Evolutionary conservation across 2,113 vertebrate species (phyloP).

Genomic region (Nerophis lumbriciformis): DNA sequence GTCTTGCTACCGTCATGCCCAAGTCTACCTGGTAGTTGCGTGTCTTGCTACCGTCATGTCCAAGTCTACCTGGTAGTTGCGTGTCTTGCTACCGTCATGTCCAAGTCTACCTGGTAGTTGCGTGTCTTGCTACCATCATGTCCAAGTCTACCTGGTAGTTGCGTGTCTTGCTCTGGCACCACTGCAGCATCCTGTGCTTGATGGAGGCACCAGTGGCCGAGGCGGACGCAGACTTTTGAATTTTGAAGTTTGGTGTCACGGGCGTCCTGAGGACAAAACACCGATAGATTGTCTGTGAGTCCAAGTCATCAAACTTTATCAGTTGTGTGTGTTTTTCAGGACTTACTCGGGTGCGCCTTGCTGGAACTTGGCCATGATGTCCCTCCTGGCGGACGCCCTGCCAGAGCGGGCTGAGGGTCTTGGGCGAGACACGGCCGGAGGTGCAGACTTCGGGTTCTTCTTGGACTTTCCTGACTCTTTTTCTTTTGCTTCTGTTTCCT

Average conservation of each 20-base stretch:
- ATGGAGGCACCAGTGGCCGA: slow-evolving; percentile 62
- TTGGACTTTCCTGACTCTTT: slow-evolving; percentile 56
- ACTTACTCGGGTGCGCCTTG: slow-evolving; percentile 70
- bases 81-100: too few species aligned
- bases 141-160: slow-evolving; percentile 48
- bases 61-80: too few species aligned
- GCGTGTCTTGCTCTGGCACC: slow-evolving; percentile 72
- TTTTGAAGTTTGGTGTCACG: slow-evolving; percentile 65
- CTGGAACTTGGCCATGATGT: slow-evolving; percentile 74
- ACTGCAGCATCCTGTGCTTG: slow-evolving; percentile 75
- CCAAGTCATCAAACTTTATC: not conserved
- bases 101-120: too few species aligned
- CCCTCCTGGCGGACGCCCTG: slow-evolving; percentile 57
- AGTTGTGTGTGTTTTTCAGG: not conserved
- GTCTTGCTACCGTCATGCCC: too few species aligned
- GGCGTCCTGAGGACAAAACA: slow-evolving; percentile 55
- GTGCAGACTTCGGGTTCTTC: slow-evolving; percentile 38
- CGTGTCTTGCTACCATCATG: too few species aligned
- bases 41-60: too few species aligned
- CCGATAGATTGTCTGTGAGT: not conserved
- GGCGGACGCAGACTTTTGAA: slow-evolving; percentile 62
- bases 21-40: too few species aligned
- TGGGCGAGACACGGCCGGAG: slow-evolving; percentile 39
- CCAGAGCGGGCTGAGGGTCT: slow-evolving; percentile 49
- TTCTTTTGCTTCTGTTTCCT: slow-evolving; percentile 31